Evolutionary conservation across 1,140 invertebrate genomes (phyloP).

Genomic region (Plectus sambesii): DNA sequence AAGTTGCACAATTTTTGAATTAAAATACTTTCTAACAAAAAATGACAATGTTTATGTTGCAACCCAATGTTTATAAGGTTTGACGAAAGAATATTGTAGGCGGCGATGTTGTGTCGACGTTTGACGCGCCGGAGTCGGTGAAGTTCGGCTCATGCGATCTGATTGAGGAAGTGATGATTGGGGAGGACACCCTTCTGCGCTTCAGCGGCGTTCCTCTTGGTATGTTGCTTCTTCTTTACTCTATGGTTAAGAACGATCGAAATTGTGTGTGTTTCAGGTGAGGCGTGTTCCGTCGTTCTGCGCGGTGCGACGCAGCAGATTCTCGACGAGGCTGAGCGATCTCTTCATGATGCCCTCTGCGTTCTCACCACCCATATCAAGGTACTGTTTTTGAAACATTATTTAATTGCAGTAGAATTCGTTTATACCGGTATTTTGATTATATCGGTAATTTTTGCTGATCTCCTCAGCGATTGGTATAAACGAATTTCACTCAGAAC

Average conservation of each 20-base stretch:
- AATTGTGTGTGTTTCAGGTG: conserved; percentile 59
- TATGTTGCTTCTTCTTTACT: conserved; percentile 10
- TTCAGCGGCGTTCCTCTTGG: conserved; percentile 63
- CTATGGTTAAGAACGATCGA: conserved; percentile 15
- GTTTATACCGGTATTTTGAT: too few species aligned
- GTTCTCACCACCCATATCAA: conserved; percentile 88
- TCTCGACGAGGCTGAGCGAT: conserved; percentile 93
- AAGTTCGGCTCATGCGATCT: conserved; percentile 85
- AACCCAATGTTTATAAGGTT: background rate
- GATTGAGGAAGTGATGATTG: conserved; percentile 96
- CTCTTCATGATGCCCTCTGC: conserved; percentile 93
- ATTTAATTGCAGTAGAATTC: too few species aligned
- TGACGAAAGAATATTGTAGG: conserved; percentile 51
- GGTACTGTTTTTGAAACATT: conserved; percentile 72
- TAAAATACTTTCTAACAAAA: background rate
- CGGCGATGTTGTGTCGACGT: conserved; percentile 96
- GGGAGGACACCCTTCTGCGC: conserved; percentile 85
- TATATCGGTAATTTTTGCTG: background rate
- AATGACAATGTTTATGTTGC: conserved; percentile 8
- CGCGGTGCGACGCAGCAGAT: conserved; percentile 98
- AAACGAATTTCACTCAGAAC: background rate
- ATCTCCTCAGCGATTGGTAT: background rate
- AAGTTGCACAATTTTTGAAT: background rate
- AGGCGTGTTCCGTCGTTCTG: conserved; percentile 92
- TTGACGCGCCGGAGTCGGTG: conserved; percentile 78